Evolutionary conservation across 2,888 invertebrate species (phyloP).

Genomic region (Slavum lentiscoides): DNA sequence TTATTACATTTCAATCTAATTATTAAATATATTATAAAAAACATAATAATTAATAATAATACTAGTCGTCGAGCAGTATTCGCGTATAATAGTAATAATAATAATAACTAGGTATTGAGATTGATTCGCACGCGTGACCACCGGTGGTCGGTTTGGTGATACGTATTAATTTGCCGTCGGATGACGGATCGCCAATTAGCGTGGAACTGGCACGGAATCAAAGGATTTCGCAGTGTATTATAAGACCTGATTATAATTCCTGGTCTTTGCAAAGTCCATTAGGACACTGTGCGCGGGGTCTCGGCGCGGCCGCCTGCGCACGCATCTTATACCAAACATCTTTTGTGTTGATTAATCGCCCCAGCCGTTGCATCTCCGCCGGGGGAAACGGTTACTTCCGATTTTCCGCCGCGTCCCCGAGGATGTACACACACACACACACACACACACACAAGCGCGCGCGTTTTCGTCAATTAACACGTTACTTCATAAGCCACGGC

Average conservation of each 20-base stretch:
- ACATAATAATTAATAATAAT: too few relatives aligned
- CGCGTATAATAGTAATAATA: too few relatives aligned
- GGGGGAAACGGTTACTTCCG: conserved; percentile 45
- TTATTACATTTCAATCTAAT: too few relatives aligned
- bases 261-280: conserved; percentile 54
- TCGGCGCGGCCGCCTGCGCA: conserved; percentile 57
- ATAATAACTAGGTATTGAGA: neutral
- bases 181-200: conserved; percentile 57
- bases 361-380: neutral
- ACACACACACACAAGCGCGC: neutral
- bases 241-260: conserved; percentile 41
- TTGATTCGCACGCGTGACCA: neutral
- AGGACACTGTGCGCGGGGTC: conserved; percentile 56
- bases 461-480: conserved; percentile 49
- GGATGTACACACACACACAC: neutral
- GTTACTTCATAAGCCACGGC: conserved; percentile 30
- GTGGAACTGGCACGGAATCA: conserved; percentile 54
- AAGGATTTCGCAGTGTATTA: conserved; percentile 50
- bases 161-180: conserved; percentile 36
- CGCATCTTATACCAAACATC: conserved; percentile 35
- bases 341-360: conserved; percentile 53
- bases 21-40: too few relatives aligned
- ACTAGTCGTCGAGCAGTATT: too few relatives aligned
- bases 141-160: conserved; percentile 19
- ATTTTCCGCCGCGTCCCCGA: conserved; percentile 44